Evolutionary conservation across 1,140 invertebrate genomes (phyloP).

Genomic region (Babylonia areolata): DNA sequence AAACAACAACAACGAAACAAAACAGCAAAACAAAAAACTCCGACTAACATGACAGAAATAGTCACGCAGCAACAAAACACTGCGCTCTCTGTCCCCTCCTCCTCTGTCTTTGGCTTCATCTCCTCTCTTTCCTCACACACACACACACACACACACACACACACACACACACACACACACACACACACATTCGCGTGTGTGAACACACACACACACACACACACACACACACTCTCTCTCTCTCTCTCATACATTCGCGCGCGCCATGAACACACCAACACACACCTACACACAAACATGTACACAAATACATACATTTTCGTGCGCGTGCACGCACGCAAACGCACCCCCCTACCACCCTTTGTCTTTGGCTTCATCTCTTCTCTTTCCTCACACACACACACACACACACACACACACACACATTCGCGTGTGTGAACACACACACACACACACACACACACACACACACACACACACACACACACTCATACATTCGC

Average conservation of each 20-base stretch:
- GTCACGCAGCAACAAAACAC: too few species aligned
- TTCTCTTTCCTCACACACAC: conserved; percentile 12
- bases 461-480: conserved; percentile 11
- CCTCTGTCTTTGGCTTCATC: too few species aligned
- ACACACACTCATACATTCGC: not conserved
- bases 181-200: not conserved
- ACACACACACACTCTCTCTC: not conserved
- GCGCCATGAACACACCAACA: not conserved
- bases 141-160: too few species aligned
- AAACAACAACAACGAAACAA: too few species aligned
- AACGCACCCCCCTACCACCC: not conserved
- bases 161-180: not conserved
- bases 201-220: not conserved
- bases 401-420: conserved; percentile 23
- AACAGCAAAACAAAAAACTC: too few species aligned
- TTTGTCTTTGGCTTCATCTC: too few species aligned
- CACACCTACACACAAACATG: not conserved
- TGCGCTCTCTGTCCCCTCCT: too few species aligned
- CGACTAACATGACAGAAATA: too few species aligned
- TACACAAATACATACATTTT: not conserved
- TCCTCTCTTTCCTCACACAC: too few species aligned
- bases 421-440: not conserved
- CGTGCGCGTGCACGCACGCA: not conserved
- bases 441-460: conserved; percentile 19
- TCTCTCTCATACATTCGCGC: not conserved